phyloP scores from a whole-genome alignment of 2,888 invertebrate genomes.

The Gandaritis pyraliata region DNA sequence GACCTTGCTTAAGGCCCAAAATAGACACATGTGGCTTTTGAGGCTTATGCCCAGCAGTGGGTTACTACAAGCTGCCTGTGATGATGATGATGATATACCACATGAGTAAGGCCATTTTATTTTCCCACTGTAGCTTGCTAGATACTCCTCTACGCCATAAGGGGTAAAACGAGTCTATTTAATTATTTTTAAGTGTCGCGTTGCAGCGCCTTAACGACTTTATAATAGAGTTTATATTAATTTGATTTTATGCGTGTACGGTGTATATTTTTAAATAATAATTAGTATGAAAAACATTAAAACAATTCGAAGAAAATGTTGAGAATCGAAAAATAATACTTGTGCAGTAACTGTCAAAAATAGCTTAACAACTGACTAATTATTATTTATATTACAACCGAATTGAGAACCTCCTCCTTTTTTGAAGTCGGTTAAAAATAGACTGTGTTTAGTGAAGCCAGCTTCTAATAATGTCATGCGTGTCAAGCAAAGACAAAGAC shows the following conservation, averaged over 20 bases:
- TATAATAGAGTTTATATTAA: slow-evolving; percentile 24
- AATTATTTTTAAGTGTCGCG: slow-evolving; percentile 32
- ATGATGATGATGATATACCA: too few relatives aligned
- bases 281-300: neutral
- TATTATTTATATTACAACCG: too few relatives aligned
- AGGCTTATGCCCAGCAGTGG: too few relatives aligned
- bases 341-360: neutral
- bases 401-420: too few relatives aligned
- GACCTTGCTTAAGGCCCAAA: too few relatives aligned
- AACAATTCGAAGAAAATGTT: neutral
- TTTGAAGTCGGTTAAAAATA: neutral
- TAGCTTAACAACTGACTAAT: neutral
- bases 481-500: too few relatives aligned
- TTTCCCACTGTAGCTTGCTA: slow-evolving; percentile 2
- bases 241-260: slow-evolving; percentile 19
- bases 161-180: slow-evolving; percentile 25
- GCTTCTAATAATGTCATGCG: too few relatives aligned
- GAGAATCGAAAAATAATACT: neutral
- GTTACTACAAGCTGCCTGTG: too few relatives aligned
- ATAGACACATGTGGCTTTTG: too few relatives aligned
- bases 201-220: slow-evolving; percentile 24
- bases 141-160: neutral
- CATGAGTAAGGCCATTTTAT: too few relatives aligned
- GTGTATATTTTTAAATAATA: neutral
- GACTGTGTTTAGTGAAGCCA: too few relatives aligned